Percentiles rank a stretch among this genome's conserved stretches.
Conservation (phyloP, 2,797 vertebrate species). For the Kryptopterus vitreolus region DNA sequence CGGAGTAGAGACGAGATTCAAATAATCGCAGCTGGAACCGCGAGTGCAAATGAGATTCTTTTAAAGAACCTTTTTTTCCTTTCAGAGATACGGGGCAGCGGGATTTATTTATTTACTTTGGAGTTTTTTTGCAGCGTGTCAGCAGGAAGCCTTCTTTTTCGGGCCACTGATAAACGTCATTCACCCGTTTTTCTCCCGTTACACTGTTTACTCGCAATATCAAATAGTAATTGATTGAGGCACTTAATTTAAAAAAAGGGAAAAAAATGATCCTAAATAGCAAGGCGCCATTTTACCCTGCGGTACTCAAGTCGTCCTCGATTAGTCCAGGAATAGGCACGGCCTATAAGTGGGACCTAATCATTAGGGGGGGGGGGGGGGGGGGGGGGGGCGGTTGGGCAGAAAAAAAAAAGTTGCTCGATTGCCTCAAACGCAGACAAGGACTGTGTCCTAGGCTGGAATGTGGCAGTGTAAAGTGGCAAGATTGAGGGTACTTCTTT, state of each 20-base stretch:
- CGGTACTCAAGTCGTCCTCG: constrained; percentile 12
- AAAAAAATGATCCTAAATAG: background rate
- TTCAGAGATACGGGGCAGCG: constrained; percentile 64
- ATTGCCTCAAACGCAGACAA: constrained; percentile 77
- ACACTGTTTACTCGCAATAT: too few species aligned
- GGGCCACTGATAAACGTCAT: background rate
- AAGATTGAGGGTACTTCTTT: constrained; percentile 70
- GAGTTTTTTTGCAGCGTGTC: too few species aligned
- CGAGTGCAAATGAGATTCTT: constrained; percentile 64
- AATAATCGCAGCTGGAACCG: constrained; percentile 65
- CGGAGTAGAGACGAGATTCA: constrained; percentile 57
- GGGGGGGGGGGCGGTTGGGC: too few species aligned
- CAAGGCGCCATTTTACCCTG: background rate
- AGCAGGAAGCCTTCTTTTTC: too few species aligned
- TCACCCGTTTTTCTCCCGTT: background rate
- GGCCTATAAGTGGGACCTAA: constrained; percentile 64
- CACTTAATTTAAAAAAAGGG: background rate
- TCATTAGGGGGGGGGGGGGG: too few species aligned
- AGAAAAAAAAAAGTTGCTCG: constrained; percentile 71
- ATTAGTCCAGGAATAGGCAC: constrained; percentile 70
- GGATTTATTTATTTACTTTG: constrained; percentile 42
- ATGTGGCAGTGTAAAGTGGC: constrained; percentile 72
- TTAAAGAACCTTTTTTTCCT: constrained; percentile 71
- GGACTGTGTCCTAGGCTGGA: constrained; percentile 61
- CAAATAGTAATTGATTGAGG: too few species aligned